Evolutionary conservation across 1,140 invertebrate species (phyloP).

Genomic region (Lasaia peninsularis): DNA sequence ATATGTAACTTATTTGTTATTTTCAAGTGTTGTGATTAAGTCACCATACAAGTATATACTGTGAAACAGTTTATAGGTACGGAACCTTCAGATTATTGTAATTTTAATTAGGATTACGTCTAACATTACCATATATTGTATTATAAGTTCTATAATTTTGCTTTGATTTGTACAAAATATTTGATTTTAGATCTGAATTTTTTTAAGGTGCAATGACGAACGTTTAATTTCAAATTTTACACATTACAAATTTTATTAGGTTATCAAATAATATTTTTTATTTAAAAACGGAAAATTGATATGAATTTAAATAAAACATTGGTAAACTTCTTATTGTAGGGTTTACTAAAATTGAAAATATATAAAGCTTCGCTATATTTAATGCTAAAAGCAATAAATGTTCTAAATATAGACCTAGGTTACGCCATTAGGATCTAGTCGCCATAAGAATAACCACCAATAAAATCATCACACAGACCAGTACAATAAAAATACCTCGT

Average conservation of each 20-base stretch:
- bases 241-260: too few species aligned
- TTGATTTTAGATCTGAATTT: constrained; percentile 58
- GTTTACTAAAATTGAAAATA: constrained; percentile 13
- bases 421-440: constrained; percentile 37
- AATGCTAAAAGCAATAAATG: background rate
- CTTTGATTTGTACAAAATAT: constrained; percentile 74
- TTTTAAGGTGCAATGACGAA: constrained; percentile 46
- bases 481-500: constrained; percentile 58
- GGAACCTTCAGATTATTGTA: constrained; percentile 50
- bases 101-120: constrained; percentile 51
- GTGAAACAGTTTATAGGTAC: constrained; percentile 64
- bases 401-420: constrained; percentile 5
- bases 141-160: constrained; percentile 73
- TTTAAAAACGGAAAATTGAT: constrained; percentile 11
- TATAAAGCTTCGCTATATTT: constrained; percentile 9
- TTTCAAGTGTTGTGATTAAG: constrained; percentile 59
- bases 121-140: constrained; percentile 64
- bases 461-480: constrained; percentile 38
- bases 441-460: constrained; percentile 44
- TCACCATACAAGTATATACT: constrained; percentile 49
- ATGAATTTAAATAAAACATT: constrained; percentile 8
- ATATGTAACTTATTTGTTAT: constrained; percentile 42
- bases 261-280: background rate
- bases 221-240: background rate
- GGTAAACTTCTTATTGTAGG: constrained; percentile 3